These are phyloP conservation scores for Drosophila sordidula DNA, from an alignment of 2,888 invertebrate genomes.

Conservation along the genomic window DNA sequence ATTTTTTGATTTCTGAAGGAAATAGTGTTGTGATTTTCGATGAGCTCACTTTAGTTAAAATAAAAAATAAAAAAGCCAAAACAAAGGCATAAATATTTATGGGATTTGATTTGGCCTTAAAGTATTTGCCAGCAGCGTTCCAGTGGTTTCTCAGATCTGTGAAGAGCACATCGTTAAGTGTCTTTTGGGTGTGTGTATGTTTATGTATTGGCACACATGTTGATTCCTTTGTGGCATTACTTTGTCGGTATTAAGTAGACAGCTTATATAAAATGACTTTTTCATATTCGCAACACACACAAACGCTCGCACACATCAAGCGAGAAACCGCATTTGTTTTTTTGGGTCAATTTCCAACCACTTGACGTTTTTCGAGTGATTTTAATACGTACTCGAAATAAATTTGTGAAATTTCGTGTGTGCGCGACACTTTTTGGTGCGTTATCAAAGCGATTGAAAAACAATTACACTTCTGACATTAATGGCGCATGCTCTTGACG, in stretches of 20 bases:
- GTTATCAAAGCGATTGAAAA: conserved; percentile 79
- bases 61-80: conserved; percentile 6
- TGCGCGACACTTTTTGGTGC: conserved; percentile 37
- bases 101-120: not conserved
- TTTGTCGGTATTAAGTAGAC: conserved; percentile 24
- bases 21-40: conserved; percentile 20
- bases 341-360: conserved; percentile 70
- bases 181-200: conserved; percentile 1
- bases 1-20: conserved; percentile 15
- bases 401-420: conserved; percentile 48
- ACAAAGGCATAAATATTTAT: conserved; percentile 27
- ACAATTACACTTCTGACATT: conserved; percentile 77
- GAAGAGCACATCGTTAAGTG: conserved; percentile 7
- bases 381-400: conserved; percentile 66
- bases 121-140: not conserved
- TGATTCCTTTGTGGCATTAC: conserved; percentile 25
- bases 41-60: conserved; percentile 10
- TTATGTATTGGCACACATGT: conserved; percentile 17
- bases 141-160: conserved; percentile 2
- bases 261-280: conserved; percentile 25
- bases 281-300: not conserved
- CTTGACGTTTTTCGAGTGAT: conserved; percentile 63
- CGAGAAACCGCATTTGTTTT: conserved; percentile 52
- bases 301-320: not conserved
- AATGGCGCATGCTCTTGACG: conserved; percentile 59